A percentile compares a stretch with the other conserved stretches of the same genome.
Conservation (phyloP, 2,888 invertebrate genomes). For the Eupsilia transversa region DNA sequence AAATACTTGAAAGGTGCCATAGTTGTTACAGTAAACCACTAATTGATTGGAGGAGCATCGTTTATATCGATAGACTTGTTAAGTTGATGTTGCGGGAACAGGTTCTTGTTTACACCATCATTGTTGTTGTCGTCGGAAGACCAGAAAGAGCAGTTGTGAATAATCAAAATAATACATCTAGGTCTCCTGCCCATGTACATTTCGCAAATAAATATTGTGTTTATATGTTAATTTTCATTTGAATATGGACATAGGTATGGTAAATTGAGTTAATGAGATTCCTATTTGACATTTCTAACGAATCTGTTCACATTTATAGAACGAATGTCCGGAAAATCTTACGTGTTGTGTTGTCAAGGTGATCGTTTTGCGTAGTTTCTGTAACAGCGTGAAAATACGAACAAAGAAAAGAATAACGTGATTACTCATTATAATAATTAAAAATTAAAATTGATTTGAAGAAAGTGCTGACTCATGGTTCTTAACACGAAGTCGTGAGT, state of each 20-base stretch:
- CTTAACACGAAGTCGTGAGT: slow-evolving; percentile 64
- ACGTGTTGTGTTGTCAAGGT: slow-evolving; percentile 30
- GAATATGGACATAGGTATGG: no score
- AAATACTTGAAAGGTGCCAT: slow-evolving; percentile 21
- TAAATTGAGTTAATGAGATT: slow-evolving; percentile 33
- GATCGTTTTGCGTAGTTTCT: slow-evolving; percentile 3
- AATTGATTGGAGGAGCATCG: slow-evolving; percentile 27
- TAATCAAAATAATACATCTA: slow-evolving; percentile 15
- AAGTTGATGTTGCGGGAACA: slow-evolving; percentile 23
- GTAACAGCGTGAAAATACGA: slow-evolving; percentile 1
- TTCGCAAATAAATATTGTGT: slow-evolving; percentile 2
- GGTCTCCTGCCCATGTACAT: background rate
- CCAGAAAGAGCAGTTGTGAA: slow-evolving; percentile 16
- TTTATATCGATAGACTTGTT: slow-evolving; percentile 22
- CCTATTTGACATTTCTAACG: slow-evolving; percentile 33
- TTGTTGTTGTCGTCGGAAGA: slow-evolving; percentile 38
- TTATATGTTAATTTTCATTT: slow-evolving; percentile 26
- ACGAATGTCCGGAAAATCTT: slow-evolving; percentile 19
- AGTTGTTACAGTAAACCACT: slow-evolving; percentile 28
- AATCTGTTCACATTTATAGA: slow-evolving; percentile 22
- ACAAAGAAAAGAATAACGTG: slow-evolving; percentile 25
- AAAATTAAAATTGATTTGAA: slow-evolving; percentile 57
- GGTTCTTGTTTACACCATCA: slow-evolving; percentile 51
- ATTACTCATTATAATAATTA: slow-evolving; percentile 39
- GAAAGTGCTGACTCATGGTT: slow-evolving; percentile 69